These are phyloP conservation scores for Drosophila kikkawai DNA, from an alignment of 1,140 invertebrate genomes.

Conservation along the genomic window DNA sequence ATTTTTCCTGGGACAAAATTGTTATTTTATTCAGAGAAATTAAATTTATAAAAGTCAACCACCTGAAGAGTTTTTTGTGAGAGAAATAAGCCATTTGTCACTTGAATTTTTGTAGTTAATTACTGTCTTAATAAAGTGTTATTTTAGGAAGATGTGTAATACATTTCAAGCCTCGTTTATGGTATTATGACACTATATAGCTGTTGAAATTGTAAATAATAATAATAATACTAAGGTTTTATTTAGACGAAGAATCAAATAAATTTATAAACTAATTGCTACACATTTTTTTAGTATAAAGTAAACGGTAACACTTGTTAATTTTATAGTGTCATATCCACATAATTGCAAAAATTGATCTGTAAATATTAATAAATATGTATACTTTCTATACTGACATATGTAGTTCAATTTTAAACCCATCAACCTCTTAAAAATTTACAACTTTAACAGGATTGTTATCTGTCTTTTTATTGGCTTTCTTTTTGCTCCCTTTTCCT, in stretches of 20 bases:
- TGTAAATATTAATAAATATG: too few relatives aligned
- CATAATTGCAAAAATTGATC: neutral
- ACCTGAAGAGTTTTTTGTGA: neutral
- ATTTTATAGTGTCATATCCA: neutral
- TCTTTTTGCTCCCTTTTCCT: neutral
- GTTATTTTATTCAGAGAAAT: neutral
- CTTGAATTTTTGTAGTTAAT: neutral
- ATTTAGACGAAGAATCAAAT: too few relatives aligned
- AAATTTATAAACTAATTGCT: too few relatives aligned
- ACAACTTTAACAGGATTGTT: slow-evolving; percentile 6
- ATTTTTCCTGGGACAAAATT: neutral
- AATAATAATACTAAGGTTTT: too few relatives aligned
- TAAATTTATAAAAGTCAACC: neutral
- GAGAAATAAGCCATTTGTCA: neutral
- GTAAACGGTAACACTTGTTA: too few relatives aligned
- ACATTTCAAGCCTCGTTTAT: neutral
- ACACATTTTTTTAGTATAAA: too few relatives aligned
- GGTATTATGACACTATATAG: neutral
- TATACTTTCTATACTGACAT: too few relatives aligned
- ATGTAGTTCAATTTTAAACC: neutral
- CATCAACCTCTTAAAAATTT: neutral
- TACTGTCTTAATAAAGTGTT: neutral
- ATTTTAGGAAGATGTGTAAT: neutral
- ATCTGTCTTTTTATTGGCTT: slow-evolving; percentile 2
- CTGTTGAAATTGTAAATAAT: neutral